Evolutionary conservation across 2,797 vertebrate genomes (phyloP).

Genomic region (Neosilurus mollespiculum): DNA sequence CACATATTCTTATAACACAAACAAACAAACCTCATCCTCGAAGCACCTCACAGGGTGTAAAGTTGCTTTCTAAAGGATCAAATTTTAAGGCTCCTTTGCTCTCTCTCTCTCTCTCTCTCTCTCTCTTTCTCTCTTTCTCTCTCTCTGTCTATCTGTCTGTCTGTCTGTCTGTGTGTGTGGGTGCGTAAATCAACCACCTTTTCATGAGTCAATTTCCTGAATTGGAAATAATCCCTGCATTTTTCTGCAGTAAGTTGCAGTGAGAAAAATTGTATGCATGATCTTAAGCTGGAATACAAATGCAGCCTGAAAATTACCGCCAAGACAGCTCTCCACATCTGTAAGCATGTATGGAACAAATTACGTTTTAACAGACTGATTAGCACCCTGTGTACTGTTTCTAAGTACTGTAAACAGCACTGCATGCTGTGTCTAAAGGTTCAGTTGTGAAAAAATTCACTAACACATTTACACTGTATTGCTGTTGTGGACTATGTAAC

Average conservation of each 20-base stretch:
- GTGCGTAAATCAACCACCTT: not conserved
- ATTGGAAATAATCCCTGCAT: not conserved
- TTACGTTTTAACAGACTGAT: slow-evolving; percentile 44
- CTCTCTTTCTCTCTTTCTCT: no score
- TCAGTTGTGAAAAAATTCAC: not conserved
- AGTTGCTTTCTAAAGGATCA: no score
- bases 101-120: no score
- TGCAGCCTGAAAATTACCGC: not conserved
- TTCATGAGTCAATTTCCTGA: not conserved
- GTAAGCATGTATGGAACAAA: slow-evolving; percentile 39
- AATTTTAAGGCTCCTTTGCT: no score
- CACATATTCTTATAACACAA: not conserved
- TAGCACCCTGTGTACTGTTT: slow-evolving; percentile 39
- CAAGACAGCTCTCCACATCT: not conserved
- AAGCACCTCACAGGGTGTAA: not conserved
- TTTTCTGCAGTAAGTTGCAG: not conserved
- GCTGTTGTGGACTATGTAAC: not conserved
- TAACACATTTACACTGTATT: not conserved
- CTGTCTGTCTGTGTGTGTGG: no score
- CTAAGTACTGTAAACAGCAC: slow-evolving; percentile 23
- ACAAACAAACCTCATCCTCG: not conserved
- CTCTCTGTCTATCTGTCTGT: no score
- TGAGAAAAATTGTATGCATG: not conserved
- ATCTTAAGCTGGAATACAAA: not conserved
- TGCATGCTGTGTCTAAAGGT: slow-evolving; percentile 2